A percentile compares a stretch with the other conserved stretches of the same genome.
Conservation (phyloP, 1,140 invertebrate species). For the Lordiphosa clarofinis region DNA sequence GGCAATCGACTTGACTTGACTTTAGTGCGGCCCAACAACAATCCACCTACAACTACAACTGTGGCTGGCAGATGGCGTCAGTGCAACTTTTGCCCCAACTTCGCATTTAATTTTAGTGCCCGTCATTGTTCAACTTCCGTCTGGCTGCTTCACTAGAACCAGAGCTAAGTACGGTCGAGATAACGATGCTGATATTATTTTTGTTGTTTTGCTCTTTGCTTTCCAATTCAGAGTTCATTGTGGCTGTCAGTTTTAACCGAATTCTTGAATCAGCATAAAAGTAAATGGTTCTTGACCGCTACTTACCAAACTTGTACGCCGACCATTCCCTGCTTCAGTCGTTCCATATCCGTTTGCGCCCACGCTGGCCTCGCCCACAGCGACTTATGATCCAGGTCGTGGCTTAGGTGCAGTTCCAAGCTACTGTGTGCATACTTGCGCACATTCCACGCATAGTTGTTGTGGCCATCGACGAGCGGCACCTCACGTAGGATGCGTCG, state of each 20-base stretch:
- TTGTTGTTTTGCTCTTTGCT: slow-evolving; percentile 15
- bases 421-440: slow-evolving; percentile 90
- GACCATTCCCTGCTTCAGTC: slow-evolving; percentile 88
- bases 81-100: slow-evolving; percentile 51
- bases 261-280: background rate
- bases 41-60: background rate
- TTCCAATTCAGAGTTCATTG: slow-evolving; percentile 48
- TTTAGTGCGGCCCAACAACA: slow-evolving; percentile 8
- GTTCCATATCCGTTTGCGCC: slow-evolving; percentile 94
- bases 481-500: slow-evolving; percentile 82
- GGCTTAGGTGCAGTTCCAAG: slow-evolving; percentile 88
- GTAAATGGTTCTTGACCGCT: background rate
- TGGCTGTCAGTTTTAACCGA: too few species aligned
- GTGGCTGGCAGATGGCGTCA: slow-evolving; percentile 35
- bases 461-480: slow-evolving; percentile 87
- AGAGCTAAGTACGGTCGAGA: background rate
- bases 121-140: slow-evolving; percentile 54
- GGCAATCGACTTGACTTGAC: slow-evolving; percentile 67
- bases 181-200: slow-evolving; percentile 1
- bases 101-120: slow-evolving; percentile 52
- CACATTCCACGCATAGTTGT: slow-evolving; percentile 93
- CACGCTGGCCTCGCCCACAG: slow-evolving; percentile 90
- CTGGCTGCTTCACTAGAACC: too few species aligned
- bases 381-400: slow-evolving; percentile 86
- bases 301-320: slow-evolving; percentile 88